Conservation (phyloP, 2,888 invertebrate species). For the Subacronicta megacephala region DNA sequence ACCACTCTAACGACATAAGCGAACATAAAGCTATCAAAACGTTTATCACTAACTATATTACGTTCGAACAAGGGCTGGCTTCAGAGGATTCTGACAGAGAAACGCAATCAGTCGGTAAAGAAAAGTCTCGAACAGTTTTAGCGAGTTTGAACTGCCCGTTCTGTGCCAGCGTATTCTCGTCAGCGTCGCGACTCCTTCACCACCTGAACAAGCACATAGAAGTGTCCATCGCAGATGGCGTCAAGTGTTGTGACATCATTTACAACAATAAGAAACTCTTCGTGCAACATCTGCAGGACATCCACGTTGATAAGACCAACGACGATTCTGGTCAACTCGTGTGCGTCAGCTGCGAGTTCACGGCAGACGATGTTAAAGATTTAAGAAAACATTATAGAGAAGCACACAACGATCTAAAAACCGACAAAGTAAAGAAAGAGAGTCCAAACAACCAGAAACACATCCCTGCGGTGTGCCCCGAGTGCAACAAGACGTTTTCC, state of each 20-base stretch:
- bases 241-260: constrained; percentile 66
- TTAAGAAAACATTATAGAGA: constrained; percentile 60
- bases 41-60: constrained; percentile 73
- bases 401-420: constrained; percentile 43
- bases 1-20: constrained; percentile 55
- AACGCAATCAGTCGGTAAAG: constrained; percentile 27
- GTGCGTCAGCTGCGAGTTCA: constrained; percentile 69
- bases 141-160: constrained; percentile 70
- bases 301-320: constrained; percentile 56
- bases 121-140: constrained; percentile 22
- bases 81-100: constrained; percentile 62
- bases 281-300: constrained; percentile 67
- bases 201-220: constrained; percentile 75
- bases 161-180: constrained; percentile 73
- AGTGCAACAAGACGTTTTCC: constrained; percentile 84
- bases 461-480: constrained; percentile 81
- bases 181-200: constrained; percentile 68
- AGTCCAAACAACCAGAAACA: constrained; percentile 69
- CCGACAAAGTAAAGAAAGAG: constrained; percentile 42
- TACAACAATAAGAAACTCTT: constrained; percentile 64
- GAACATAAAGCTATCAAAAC: constrained; percentile 46
- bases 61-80: constrained; percentile 71
- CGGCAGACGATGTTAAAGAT: constrained; percentile 43
- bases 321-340: constrained; percentile 23
- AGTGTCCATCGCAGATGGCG: constrained; percentile 58